These are phyloP conservation scores for Limulus polyphemus DNA, from an alignment of 2,888 invertebrate species.

Conservation along the genomic window DNA sequence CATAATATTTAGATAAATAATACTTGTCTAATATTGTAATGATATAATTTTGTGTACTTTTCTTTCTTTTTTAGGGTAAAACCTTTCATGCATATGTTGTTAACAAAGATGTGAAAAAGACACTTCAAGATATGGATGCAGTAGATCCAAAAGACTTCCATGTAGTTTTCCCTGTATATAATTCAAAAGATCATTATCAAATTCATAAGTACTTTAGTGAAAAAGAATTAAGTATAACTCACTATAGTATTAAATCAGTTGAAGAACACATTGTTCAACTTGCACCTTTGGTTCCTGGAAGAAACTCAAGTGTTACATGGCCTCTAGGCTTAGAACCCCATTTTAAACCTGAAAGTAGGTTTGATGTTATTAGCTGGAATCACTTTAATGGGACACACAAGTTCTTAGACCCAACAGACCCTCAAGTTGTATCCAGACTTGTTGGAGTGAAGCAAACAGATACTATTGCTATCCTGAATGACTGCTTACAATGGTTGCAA, in stretches of 20 bases:
- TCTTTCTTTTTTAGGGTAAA: conserved; percentile 34
- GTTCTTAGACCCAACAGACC: conserved; percentile 61
- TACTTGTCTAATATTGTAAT: too few relatives aligned
- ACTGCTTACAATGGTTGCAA: conserved; percentile 29
- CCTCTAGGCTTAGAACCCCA: conserved; percentile 57
- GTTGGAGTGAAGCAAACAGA: conserved; percentile 46
- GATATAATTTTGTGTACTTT: too few relatives aligned
- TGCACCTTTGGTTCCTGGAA: conserved; percentile 40
- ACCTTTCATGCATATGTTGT: conserved; percentile 18
- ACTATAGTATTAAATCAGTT: conserved; percentile 39
- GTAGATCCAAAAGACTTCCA: conserved; percentile 38
- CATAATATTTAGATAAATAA: not conserved
- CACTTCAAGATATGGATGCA: not conserved
- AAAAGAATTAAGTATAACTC: conserved; percentile 38
- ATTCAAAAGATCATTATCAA: conserved; percentile 28
- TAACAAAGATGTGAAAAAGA: not conserved
- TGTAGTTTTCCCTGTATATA: conserved; percentile 51
- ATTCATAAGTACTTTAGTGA: conserved; percentile 28
- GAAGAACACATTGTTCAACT: conserved; percentile 40
- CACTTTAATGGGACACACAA: conserved; percentile 73
- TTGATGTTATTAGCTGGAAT: conserved; percentile 74
- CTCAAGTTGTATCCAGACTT: conserved; percentile 53
- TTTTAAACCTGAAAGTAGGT: conserved; percentile 55
- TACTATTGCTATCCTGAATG: conserved; percentile 50
- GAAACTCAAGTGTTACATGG: conserved; percentile 43